Conservation (phyloP, 2,113 vertebrate genomes). For the Xiphophorus hellerii region DNA sequence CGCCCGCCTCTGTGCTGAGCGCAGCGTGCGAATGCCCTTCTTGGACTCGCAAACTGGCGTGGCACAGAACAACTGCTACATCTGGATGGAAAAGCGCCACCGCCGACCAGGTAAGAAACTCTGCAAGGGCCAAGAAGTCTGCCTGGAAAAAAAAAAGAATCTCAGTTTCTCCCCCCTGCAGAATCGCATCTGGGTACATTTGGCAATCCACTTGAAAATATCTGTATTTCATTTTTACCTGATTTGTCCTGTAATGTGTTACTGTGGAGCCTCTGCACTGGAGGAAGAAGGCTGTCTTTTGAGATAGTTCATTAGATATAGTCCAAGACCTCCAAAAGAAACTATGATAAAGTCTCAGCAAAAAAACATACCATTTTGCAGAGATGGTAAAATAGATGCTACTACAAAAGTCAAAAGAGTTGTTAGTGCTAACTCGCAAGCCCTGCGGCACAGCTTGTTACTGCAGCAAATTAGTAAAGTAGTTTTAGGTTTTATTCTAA, state of each 20-base stretch:
- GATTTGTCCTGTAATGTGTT: neutral
- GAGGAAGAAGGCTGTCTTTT: neutral
- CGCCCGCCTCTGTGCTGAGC: constrained; percentile 93
- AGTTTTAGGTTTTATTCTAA: too few species aligned
- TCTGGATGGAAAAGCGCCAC: constrained; percentile 98
- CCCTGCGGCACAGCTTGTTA: too few species aligned
- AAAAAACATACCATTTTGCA: neutral
- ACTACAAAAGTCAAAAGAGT: too few species aligned
- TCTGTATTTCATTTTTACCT: neutral
- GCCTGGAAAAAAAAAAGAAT: too few species aligned
- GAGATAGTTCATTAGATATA: neutral
- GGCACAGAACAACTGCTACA: constrained; percentile 99
- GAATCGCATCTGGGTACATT: neutral
- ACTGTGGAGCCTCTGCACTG: neutral
- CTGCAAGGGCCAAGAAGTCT: neutral
- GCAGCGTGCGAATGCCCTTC: constrained; percentile 95
- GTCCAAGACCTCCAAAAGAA: neutral
- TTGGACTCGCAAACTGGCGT: constrained; percentile 96
- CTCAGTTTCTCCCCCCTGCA: neutral
- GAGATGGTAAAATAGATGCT: too few species aligned
- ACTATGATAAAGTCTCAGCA: neutral
- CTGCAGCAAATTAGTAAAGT: too few species aligned
- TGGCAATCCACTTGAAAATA: neutral
- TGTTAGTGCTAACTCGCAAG: too few species aligned
- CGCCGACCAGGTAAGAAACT: constrained; percentile 88